These are phyloP conservation scores for Ciconia stormi DNA, from an alignment of 2,113 vertebrate species.

Conservation along the genomic window DNA sequence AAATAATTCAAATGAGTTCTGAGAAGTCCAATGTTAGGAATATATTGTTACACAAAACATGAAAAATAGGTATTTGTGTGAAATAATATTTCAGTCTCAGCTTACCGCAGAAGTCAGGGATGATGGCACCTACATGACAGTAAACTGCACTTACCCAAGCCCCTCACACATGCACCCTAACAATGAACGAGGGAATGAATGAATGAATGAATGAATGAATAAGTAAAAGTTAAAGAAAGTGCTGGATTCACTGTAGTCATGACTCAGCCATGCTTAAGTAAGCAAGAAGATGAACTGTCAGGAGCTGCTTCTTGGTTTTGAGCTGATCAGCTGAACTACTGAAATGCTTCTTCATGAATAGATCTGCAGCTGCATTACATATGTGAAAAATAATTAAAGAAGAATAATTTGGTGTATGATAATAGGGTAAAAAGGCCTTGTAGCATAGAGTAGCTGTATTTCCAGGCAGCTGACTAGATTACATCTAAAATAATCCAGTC, in stretches of 20 bases:
- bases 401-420: not conserved
- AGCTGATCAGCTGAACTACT: slow-evolving; percentile 27
- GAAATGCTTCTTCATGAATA: slow-evolving; percentile 17
- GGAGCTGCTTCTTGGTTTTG: not conserved
- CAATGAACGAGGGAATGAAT: not conserved
- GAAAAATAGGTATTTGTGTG: not conserved
- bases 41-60: not conserved
- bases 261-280: slow-evolving; percentile 28
- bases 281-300: slow-evolving; percentile 39
- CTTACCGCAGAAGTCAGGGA: not conserved
- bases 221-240: not conserved
- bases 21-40: not conserved
- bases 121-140: not conserved
- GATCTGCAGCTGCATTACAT: not conserved
- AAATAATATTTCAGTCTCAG: not conserved
- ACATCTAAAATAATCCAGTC: not conserved
- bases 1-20: not conserved
- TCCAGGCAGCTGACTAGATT: not conserved
- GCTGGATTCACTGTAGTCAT: not conserved
- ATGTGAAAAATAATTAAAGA: not conserved
- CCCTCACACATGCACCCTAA: not conserved
- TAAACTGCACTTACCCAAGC: not conserved
- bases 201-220: not conserved
- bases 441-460: not conserved
- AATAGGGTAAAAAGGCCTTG: not conserved